These are phyloP conservation scores for Hipposideros larvatus DNA, from an alignment of 2,797 vertebrate species.

Conservation along the genomic window DNA sequence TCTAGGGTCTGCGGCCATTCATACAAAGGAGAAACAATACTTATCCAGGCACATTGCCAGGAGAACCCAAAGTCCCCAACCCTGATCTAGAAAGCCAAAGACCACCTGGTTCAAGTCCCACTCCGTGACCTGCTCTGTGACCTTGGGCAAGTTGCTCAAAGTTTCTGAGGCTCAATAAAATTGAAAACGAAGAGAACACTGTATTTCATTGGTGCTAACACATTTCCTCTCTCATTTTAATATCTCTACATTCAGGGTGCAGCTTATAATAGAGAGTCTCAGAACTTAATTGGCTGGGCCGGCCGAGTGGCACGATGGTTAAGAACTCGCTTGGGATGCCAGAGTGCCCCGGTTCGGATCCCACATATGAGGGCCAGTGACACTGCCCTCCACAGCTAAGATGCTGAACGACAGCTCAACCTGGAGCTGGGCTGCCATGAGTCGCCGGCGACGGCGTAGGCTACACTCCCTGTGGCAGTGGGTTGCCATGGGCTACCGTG, in stretches of 20 bases:
- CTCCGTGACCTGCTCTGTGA: neutral
- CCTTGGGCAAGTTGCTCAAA: neutral
- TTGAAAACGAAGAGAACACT: too few relatives aligned
- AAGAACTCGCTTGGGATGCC: too few relatives aligned
- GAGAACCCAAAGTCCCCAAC: too few relatives aligned
- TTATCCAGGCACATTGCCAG: neutral
- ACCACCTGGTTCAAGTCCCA: neutral
- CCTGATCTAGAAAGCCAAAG: neutral
- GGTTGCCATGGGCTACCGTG: too few relatives aligned
- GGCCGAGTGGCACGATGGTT: too few relatives aligned
- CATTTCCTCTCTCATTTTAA: neutral
- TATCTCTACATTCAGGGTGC: neutral
- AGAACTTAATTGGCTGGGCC: neutral
- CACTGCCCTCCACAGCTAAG: too few relatives aligned
- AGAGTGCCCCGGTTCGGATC: too few relatives aligned
- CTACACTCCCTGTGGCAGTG: too few relatives aligned
- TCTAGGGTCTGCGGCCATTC: neutral
- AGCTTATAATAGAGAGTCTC: accelerated
- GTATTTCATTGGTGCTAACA: neutral
- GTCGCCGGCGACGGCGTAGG: too few relatives aligned
- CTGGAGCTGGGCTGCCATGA: too few relatives aligned
- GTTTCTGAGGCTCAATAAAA: neutral
- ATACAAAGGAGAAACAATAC: neutral
- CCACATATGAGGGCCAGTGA: too few relatives aligned
- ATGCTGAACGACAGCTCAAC: too few relatives aligned